Evolutionary conservation across 2,888 invertebrate species (phyloP).

Genomic region (Mamestra brassicae): DNA sequence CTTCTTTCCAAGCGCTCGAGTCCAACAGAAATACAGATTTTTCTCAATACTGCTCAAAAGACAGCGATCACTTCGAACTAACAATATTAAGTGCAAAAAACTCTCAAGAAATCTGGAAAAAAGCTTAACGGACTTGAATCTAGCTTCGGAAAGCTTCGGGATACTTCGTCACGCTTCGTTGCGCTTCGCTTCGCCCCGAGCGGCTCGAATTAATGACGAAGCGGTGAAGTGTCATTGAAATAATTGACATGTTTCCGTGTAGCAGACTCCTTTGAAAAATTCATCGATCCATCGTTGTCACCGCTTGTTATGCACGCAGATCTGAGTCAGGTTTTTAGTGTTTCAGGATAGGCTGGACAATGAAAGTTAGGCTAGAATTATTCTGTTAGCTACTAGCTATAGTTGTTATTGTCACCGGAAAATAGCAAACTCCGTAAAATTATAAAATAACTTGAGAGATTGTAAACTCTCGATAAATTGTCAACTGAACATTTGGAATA

Average conservation of each 20-base stretch:
- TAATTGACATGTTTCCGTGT: conserved; percentile 76
- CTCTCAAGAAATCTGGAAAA: conserved; percentile 18
- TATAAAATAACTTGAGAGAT: too few relatives aligned
- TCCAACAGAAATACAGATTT: conserved; percentile 33
- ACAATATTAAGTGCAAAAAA: conserved; percentile 43
- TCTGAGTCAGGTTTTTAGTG: conserved; percentile 12
- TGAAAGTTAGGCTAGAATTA: neutral
- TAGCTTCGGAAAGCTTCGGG: conserved; percentile 13
- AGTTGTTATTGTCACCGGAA: too few relatives aligned
- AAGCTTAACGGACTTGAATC: conserved; percentile 24
- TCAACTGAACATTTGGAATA: too few relatives aligned
- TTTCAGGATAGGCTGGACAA: neutral
- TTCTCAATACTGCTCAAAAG: conserved; percentile 38
- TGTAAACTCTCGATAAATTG: too few relatives aligned
- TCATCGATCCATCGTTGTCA: conserved; percentile 18
- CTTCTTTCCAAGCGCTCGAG: neutral
- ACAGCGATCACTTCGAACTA: conserved; percentile 38
- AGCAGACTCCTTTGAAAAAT: conserved; percentile 62
- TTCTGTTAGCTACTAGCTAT: too few relatives aligned
- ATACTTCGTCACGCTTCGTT: conserved; percentile 45
- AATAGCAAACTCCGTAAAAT: too few relatives aligned
- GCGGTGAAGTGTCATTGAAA: conserved; percentile 71
- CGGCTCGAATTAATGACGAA: conserved; percentile 76
- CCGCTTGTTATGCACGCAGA: conserved; percentile 25
- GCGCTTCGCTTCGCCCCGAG: conserved; percentile 53